A percentile compares a stretch with the other conserved stretches of the same genome.
These are phyloP conservation scores for Oenanthe melanoleuca DNA, from an alignment of 2,113 vertebrate species.

Conservation along the genomic window DNA sequence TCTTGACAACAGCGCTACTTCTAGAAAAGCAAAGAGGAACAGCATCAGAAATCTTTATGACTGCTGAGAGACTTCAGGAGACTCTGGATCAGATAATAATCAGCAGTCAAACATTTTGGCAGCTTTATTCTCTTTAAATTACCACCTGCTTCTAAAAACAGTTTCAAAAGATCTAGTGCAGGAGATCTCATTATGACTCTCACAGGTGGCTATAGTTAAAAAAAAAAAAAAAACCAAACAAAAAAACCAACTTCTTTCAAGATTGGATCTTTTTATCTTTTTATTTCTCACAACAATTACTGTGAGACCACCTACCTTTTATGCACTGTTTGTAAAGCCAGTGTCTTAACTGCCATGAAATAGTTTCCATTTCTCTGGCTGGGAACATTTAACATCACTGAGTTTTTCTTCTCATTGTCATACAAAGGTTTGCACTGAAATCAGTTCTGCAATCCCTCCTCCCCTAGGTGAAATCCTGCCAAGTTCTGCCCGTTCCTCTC, in stretches of 20 bases:
- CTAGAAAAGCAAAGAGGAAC: not conserved
- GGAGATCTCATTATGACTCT: not conserved
- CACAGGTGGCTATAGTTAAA: not conserved
- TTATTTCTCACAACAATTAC: not conserved
- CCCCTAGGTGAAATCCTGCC: not conserved
- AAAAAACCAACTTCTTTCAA: not conserved
- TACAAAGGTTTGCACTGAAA: not conserved
- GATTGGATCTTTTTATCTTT: not conserved
- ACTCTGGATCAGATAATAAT: not conserved
- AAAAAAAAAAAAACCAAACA: not conserved
- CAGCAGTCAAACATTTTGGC: not conserved
- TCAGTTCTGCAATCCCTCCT: not conserved
- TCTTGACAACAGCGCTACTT: not conserved
- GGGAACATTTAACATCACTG: not conserved
- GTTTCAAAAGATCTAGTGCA: constrained; percentile 4
- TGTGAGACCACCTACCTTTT: not conserved
- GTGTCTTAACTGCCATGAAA: not conserved
- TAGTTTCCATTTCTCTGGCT: not conserved
- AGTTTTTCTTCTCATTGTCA: not conserved
- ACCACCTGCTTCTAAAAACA: not conserved
- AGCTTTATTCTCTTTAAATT: constrained; percentile 39
- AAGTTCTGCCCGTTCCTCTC: not conserved
- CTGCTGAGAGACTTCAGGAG: not conserved
- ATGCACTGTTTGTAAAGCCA: not conserved
- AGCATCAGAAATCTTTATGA: not conserved